These are phyloP conservation scores for Dromiciops gliroides DNA, from an alignment of 2,113 vertebrate genomes.

Conservation along the genomic window DNA sequence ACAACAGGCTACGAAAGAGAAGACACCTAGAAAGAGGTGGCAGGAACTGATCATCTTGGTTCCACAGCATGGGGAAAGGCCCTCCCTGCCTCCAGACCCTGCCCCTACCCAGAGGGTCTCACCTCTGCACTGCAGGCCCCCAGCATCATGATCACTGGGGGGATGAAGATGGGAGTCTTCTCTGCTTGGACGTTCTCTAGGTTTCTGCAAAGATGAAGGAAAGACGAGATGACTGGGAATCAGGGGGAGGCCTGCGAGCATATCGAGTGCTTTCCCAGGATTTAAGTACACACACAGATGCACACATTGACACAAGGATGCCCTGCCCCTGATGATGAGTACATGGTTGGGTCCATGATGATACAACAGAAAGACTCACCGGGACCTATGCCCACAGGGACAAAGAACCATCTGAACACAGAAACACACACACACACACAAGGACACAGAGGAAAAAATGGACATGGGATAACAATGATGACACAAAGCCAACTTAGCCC, in stretches of 20 bases:
- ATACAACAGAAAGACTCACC: neutral
- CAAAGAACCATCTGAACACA: neutral
- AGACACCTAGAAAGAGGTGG: neutral
- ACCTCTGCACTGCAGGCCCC: constrained; percentile 87
- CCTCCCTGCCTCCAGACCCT: neutral
- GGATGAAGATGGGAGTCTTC: constrained; percentile 87
- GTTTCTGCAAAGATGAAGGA: constrained; percentile 84
- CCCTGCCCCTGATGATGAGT: neutral
- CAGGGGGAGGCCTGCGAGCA: neutral
- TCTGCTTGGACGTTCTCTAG: constrained; percentile 91
- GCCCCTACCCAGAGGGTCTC: constrained; percentile 42
- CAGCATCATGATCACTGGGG: constrained; percentile 89
- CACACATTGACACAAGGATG: neutral
- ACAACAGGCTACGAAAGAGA: neutral
- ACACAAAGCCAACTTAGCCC: neutral
- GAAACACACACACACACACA: neutral
- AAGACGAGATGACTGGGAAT: neutral
- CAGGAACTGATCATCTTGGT: neutral
- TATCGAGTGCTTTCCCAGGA: neutral
- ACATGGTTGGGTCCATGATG: neutral
- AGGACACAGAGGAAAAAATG: neutral
- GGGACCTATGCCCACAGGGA: neutral
- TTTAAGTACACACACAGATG: neutral
- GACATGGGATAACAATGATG: neutral
- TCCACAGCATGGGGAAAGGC: neutral